Percentiles rank a stretch among this genome's conserved stretches.
Conservation (phyloP, 2,888 invertebrate genomes). For the Hypolimnas misippus region DNA sequence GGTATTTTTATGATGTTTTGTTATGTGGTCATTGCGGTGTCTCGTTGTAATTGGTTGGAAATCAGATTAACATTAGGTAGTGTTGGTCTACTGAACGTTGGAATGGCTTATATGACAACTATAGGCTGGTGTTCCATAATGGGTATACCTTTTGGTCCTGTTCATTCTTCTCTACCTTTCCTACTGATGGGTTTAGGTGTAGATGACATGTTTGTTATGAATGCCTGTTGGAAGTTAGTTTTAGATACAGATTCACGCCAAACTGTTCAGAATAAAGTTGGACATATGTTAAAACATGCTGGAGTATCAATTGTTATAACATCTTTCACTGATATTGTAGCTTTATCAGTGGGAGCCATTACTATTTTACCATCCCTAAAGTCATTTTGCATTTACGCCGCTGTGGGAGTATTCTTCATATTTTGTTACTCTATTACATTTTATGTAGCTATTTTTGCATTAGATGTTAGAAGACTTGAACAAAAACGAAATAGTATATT, state of each 20-base stretch:
- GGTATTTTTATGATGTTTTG: conserved; percentile 89
- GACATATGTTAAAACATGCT: conserved; percentile 89
- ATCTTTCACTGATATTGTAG: conserved; percentile 91
- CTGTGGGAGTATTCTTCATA: conserved; percentile 89
- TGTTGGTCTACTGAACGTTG: conserved; percentile 88
- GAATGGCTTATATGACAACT: conserved; percentile 88
- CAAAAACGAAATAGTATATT: conserved; percentile 86
- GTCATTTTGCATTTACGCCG: conserved; percentile 93
- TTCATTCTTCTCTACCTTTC: conserved; percentile 92
- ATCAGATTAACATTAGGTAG: conserved; percentile 87
- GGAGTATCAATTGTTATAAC: conserved; percentile 94
- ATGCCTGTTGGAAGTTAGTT: conserved; percentile 89
- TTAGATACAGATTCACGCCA: conserved; percentile 77
- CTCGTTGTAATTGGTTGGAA: conserved; percentile 90
- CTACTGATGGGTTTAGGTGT: conserved; percentile 91
- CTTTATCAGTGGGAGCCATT: conserved; percentile 90
- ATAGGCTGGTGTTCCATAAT: conserved; percentile 89
- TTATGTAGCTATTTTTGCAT: conserved; percentile 89
- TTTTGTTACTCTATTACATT: conserved; percentile 91
- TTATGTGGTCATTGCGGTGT: conserved; percentile 89
- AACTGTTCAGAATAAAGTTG: conserved; percentile 86
- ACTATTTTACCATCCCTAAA: conserved; percentile 91
- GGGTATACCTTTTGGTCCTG: conserved; percentile 90
- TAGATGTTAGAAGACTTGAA: conserved; percentile 87
- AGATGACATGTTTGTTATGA: conserved; percentile 94